Evolutionary conservation across 2,888 invertebrate genomes (phyloP).

Genomic region (Corbicula japonica): DNA sequence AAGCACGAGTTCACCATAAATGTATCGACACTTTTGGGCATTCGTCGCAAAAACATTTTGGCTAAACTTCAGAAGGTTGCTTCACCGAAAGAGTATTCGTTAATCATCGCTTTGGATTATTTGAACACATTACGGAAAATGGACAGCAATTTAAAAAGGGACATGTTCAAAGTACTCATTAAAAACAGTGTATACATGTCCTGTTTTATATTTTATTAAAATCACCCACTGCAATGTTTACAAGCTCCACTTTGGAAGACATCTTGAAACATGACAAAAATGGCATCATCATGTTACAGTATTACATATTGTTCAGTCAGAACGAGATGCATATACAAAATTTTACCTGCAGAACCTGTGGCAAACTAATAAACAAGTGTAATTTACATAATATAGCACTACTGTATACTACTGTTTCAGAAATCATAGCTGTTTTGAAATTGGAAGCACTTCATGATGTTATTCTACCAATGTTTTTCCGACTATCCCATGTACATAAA

Average conservation of each 20-base stretch:
- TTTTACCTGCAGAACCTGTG: not conserved
- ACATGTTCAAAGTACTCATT: not conserved
- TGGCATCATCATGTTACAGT: not conserved
- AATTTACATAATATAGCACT: not conserved
- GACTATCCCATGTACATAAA: too few species aligned
- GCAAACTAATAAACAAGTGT: conserved; percentile 3
- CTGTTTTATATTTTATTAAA: not conserved
- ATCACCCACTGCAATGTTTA: too few species aligned
- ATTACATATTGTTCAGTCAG: not conserved
- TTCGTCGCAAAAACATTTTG: too few species aligned
- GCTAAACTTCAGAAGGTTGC: not conserved
- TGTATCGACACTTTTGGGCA: not conserved
- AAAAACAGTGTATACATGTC: conserved; percentile 10
- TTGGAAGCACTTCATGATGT: not conserved
- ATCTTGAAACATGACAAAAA: not conserved
- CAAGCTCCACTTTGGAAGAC: not conserved
- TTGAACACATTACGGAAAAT: not conserved
- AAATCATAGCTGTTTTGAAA: not conserved
- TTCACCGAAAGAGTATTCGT: not conserved
- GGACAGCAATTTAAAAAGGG: too few species aligned
- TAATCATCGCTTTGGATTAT: not conserved
- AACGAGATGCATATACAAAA: not conserved
- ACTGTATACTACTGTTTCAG: not conserved
- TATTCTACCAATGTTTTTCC: not conserved
- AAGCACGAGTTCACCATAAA: too few species aligned